Conservation (phyloP, 2,888 invertebrate species). For the Geotrupes spiniger region DNA sequence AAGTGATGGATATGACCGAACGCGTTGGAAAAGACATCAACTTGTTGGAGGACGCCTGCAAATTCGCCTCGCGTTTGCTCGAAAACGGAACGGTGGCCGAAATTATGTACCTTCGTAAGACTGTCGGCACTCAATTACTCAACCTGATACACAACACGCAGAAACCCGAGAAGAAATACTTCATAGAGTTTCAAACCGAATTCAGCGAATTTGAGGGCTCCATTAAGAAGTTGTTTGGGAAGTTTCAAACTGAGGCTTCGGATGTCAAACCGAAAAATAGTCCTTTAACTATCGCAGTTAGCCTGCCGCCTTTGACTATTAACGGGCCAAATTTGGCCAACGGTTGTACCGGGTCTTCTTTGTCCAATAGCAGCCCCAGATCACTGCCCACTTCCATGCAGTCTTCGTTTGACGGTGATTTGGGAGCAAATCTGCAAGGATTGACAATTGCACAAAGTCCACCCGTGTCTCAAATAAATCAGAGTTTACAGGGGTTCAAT, state of each 20-base stretch:
- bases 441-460: constrained; percentile 37
- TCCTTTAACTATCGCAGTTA: constrained; percentile 50
- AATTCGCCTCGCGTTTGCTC: constrained; percentile 77
- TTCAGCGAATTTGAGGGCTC: constrained; percentile 73
- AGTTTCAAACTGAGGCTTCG: constrained; percentile 47
- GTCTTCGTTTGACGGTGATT: constrained; percentile 76
- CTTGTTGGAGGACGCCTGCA: constrained; percentile 82
- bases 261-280: constrained; percentile 44
- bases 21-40: constrained; percentile 77
- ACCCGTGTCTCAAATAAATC: constrained; percentile 48
- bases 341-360: constrained; percentile 49
- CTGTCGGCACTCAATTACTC: constrained; percentile 73
- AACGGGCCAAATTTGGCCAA: constrained; percentile 38
- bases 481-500: constrained; percentile 55
- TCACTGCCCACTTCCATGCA: constrained; percentile 68
- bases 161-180: constrained; percentile 76
- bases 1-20: constrained; percentile 82
- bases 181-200: constrained; percentile 79
- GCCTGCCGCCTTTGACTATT: constrained; percentile 40
- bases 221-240: constrained; percentile 70
- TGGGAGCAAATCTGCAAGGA: constrained; percentile 46
- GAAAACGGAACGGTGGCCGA: constrained; percentile 83
- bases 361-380: constrained; percentile 67
- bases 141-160: constrained; percentile 77
- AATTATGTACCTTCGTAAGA: constrained; percentile 77